Conservation (phyloP, 2,888 invertebrate genomes). For the Salticus scenicus region DNA sequence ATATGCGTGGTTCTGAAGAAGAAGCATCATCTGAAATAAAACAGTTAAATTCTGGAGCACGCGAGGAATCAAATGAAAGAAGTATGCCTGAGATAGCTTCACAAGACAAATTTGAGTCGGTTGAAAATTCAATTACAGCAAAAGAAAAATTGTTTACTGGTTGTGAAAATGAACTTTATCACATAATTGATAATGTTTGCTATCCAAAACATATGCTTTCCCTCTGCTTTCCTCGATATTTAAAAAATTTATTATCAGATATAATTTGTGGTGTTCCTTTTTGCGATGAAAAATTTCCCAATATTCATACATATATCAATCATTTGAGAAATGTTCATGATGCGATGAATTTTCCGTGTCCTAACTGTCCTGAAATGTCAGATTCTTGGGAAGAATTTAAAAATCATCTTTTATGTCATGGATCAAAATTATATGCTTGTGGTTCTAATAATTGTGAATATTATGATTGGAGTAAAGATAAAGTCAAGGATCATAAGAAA, state of each 20-base stretch:
- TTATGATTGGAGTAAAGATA: constrained; percentile 30
- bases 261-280: constrained; percentile 42
- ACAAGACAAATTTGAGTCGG: no score
- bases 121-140: no score
- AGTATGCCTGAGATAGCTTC: neutral
- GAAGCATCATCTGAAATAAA: constrained; percentile 19
- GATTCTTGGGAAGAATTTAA: constrained; percentile 24
- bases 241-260: constrained; percentile 17
- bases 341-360: constrained; percentile 46
- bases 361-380: constrained; percentile 35
- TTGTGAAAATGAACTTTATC: neutral
- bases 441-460: constrained; percentile 18
- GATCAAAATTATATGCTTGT: constrained; percentile 51
- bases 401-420: constrained; percentile 53
- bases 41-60: neutral
- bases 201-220: neutral
- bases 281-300: constrained; percentile 28
- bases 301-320: constrained; percentile 17
- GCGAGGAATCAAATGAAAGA: neutral
- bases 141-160: neutral
- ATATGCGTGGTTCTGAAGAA: constrained; percentile 41
- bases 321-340: constrained; percentile 42
- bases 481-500: constrained; percentile 31
- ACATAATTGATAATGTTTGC: constrained; percentile 22
- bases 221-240: constrained; percentile 35